phyloP scores from a whole-genome alignment of 2,888 invertebrate species.

The Caradrina clavipalpis region DNA sequence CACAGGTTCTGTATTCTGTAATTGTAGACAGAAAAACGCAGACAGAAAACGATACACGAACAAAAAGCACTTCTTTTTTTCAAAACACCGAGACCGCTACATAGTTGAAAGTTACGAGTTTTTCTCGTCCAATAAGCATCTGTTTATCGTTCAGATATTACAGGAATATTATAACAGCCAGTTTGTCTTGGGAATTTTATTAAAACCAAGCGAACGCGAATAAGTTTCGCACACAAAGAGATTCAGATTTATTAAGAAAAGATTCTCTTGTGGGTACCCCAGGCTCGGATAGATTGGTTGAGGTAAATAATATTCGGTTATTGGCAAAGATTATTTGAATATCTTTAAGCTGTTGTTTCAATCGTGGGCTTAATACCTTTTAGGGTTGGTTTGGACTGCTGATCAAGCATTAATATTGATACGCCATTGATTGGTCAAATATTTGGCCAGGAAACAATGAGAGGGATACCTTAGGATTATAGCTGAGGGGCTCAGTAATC shows the following conservation, averaged over 20 bases:
- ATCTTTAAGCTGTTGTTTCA: conserved; percentile 45
- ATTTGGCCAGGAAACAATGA: conserved; percentile 28
- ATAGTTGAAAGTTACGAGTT: conserved; percentile 33
- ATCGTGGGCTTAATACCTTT: conserved; percentile 26
- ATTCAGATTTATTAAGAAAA: conserved; percentile 42
- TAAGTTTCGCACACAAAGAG: conserved; percentile 45
- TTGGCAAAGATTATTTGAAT: conserved; percentile 45
- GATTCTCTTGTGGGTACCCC: conserved; percentile 25
- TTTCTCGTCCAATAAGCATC: conserved; percentile 46
- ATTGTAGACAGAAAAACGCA: neutral
- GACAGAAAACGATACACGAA: conserved; percentile 1
- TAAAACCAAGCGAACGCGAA: conserved; percentile 38
- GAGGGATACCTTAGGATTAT: conserved; percentile 11
- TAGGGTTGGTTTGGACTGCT: conserved; percentile 13
- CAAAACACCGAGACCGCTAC: conserved; percentile 1
- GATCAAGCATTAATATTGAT: conserved; percentile 47
- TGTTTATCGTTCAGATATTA: conserved; percentile 57
- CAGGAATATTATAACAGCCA: conserved; percentile 44
- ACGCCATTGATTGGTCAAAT: conserved; percentile 34
- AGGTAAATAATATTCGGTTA: conserved; percentile 41
- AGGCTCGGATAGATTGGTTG: conserved; percentile 39
- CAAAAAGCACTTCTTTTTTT: conserved; percentile 8
- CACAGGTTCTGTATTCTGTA: neutral
- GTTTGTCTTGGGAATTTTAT: conserved; percentile 59
- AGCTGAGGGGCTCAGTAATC: neutral